Evolutionary conservation across 1,140 invertebrate genomes (phyloP).

Genomic region (Saccostrea echinata): DNA sequence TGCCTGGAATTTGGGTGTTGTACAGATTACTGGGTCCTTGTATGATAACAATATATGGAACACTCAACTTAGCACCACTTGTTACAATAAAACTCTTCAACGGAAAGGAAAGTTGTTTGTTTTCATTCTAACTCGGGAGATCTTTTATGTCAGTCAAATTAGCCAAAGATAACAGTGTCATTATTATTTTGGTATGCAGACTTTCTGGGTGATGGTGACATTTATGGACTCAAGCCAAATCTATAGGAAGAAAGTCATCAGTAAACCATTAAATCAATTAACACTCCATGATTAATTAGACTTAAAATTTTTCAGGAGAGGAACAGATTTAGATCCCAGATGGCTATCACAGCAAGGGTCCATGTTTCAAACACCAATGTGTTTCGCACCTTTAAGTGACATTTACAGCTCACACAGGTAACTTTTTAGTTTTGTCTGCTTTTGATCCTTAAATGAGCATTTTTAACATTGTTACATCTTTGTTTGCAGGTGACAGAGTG

Average conservation of each 20-base stretch:
- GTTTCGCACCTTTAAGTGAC: not conserved
- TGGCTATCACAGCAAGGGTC: not conserved
- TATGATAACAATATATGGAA: not conserved
- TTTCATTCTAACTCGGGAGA: not conserved
- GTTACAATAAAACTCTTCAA: constrained; percentile 20
- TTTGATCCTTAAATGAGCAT: not conserved
- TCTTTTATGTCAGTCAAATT: not conserved
- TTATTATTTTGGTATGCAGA: not conserved
- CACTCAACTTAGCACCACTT: not conserved
- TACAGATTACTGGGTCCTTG: not conserved
- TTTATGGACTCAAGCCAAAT: constrained; percentile 9
- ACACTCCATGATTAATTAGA: constrained; percentile 19
- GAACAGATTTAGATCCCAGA: not conserved
- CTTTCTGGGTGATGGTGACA: not conserved
- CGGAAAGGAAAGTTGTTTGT: not conserved
- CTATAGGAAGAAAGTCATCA: not conserved
- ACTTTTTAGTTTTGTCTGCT: not conserved
- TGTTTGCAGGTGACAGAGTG: not conserved
- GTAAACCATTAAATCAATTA: constrained; percentile 21
- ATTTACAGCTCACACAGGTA: constrained; percentile 13
- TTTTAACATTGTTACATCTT: constrained; percentile 16
- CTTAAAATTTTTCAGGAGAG: not conserved
- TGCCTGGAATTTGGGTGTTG: not conserved
- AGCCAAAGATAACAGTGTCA: not conserved
- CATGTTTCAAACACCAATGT: not conserved